phyloP scores from a whole-genome alignment of 2,113 vertebrate genomes.

The Phrynosoma platyrhinos region DNA sequence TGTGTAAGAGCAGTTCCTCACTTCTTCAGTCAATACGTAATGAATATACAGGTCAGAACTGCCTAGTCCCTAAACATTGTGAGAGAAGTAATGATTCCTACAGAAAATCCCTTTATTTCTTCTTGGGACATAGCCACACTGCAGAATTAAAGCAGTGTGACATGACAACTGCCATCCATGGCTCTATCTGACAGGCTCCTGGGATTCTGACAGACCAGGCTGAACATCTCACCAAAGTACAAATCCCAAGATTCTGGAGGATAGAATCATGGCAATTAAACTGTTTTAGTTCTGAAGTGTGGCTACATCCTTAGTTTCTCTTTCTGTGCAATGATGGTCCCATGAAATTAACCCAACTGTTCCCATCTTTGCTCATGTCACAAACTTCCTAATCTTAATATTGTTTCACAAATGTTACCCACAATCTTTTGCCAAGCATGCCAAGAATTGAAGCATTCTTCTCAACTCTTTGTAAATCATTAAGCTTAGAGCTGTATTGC shows the following conservation, averaged over 20 bases:
- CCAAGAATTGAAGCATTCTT: rapidly evolving
- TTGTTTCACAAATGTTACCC: not conserved
- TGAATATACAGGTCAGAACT: not conserved
- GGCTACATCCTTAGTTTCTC: not conserved
- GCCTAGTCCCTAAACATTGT: not conserved
- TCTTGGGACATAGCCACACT: not conserved
- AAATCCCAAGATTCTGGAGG: too few species aligned
- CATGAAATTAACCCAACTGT: not conserved
- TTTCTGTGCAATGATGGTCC: not conserved
- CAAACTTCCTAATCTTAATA: not conserved
- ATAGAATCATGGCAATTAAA: too few species aligned
- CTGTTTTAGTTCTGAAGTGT: too few species aligned
- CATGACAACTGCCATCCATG: too few species aligned
- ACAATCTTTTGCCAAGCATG: rapidly evolving
- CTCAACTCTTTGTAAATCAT: not conserved
- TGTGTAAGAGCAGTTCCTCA: not conserved
- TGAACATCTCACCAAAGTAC: too few species aligned
- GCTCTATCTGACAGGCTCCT: too few species aligned
- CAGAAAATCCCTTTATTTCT: not conserved
- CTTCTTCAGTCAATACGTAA: not conserved
- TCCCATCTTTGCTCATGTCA: not conserved
- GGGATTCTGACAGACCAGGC: too few species aligned
- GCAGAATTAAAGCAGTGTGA: too few species aligned
- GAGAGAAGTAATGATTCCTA: too few species aligned
- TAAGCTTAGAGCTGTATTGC: not conserved